These are phyloP conservation scores for Cheilosia scutellata DNA, from an alignment of 2,888 invertebrate genomes.

Conservation along the genomic window DNA sequence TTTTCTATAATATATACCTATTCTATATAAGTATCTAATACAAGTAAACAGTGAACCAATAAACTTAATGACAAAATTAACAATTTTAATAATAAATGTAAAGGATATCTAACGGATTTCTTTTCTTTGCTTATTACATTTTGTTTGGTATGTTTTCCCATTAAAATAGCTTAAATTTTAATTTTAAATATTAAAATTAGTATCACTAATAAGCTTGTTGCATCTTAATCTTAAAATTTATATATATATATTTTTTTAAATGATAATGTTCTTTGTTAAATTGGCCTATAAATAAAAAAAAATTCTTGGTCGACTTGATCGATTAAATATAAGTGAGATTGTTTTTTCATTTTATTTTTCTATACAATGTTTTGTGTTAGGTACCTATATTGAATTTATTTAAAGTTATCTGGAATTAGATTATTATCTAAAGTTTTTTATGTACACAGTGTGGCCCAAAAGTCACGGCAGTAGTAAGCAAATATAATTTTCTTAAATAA, in stretches of 20 bases:
- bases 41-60: conserved; percentile 32
- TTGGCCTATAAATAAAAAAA: conserved; percentile 28
- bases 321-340: conserved; percentile 51
- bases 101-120: conserved; percentile 37
- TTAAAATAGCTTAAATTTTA: conserved; percentile 31
- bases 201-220: conserved; percentile 84
- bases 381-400: conserved; percentile 24
- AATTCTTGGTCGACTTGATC: conserved; percentile 69
- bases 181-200: conserved; percentile 81
- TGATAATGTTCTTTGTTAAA: conserved; percentile 51
- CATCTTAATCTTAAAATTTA: conserved; percentile 55
- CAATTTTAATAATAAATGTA: conserved; percentile 20
- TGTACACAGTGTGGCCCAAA: background rate
- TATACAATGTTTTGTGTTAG: conserved; percentile 26
- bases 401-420: conserved; percentile 12
- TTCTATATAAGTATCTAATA: conserved; percentile 62
- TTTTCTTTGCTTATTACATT: conserved; percentile 1
- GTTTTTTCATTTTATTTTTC: conserved; percentile 10
- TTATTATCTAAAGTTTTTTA: conserved; percentile 15
- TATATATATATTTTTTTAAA: conserved; percentile 34
- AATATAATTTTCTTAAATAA: background rate
- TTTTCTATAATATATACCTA: conserved; percentile 41
- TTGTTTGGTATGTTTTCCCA: conserved; percentile 6
- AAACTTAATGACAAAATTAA: conserved; percentile 44
- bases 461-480: background rate